Evolutionary conservation across 2,888 invertebrate genomes (phyloP).

Genomic region (Acanthosepion pharaonis): DNA sequence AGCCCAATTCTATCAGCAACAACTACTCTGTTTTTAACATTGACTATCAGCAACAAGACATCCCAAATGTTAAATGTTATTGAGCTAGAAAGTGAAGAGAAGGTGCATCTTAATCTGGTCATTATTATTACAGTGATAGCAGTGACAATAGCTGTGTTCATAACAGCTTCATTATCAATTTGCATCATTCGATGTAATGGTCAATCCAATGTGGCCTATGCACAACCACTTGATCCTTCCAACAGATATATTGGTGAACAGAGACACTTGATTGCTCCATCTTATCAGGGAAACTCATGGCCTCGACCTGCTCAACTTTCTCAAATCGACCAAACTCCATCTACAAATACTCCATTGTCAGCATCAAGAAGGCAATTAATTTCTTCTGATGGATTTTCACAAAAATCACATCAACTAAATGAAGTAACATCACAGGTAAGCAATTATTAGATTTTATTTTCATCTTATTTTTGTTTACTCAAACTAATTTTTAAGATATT

Average conservation of each 20-base stretch:
- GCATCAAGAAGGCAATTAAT: too few relatives aligned
- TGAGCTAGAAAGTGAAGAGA: neutral
- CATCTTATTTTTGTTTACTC: too few relatives aligned
- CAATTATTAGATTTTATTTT: too few relatives aligned
- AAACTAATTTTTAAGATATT: too few relatives aligned
- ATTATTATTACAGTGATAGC: neutral
- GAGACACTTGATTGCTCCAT: neutral
- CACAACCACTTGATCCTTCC: neutral
- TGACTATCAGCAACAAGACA: neutral
- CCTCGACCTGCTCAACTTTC: neutral
- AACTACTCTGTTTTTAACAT: neutral
- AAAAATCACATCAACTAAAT: too few relatives aligned
- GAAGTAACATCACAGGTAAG: too few relatives aligned
- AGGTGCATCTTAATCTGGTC: neutral
- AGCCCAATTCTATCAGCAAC: neutral
- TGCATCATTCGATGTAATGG: conserved; percentile 2
- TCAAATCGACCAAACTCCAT: neutral
- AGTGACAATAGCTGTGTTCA: neutral
- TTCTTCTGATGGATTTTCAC: too few relatives aligned
- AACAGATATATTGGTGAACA: neutral
- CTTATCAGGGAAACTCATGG: neutral
- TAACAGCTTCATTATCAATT: neutral
- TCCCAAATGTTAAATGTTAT: neutral
- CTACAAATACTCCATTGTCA: too few relatives aligned
- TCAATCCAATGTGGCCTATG: neutral